Base-by-base conservation (phyloP, 1,140 invertebrate genomes). In the Drosophila subobscura region DNA sequence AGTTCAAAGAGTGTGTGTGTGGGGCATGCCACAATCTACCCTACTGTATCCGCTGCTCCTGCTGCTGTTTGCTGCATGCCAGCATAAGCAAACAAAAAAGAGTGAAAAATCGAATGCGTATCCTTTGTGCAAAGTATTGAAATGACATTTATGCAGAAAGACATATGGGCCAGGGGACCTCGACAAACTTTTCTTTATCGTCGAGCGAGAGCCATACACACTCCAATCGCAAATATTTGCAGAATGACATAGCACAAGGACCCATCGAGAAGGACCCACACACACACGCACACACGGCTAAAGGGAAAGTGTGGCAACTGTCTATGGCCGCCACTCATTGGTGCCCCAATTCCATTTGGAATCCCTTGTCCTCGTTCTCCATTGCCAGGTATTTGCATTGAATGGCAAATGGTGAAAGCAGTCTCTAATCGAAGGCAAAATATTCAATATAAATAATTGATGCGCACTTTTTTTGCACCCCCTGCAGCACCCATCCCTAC, bases 371-470 rank as follows among this genome's bases (percentile, higher is more conserved):
- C 68, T 46, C 47, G 58, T 74, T 73, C 54, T 55, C 33, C 42
- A 68, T 45, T 49, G 54, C 27, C 50, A 46, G 20, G 57, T 37
- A 37, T 42, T 57, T 57, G 71, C 58, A 61, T 64, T 75, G 79
- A 70, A 57, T 79, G 79, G 40, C 58, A 57, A 46, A 73, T 76
- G 33, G 10, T 37, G 47, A 40, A 70, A 59, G 64, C 47, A 44
- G 71, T 67, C 74, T 86, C 33, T 86, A 86, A 86, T 83, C 83
- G 84, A 83, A 88, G 67, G 63, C 72, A 72, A 65, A 86, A 88
- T 88, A 79, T 83, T 88, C 72, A 77, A 77, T 79, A 67, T 83
- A 77, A 88, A 88, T 88, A 88, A 88, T 78, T 83, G 83, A 86
- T 86, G 65, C 37, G 65, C 81, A 58, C 45, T 77, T 54, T 57